Conservation (phyloP, 2,113 vertebrate species). For the Toxostoma redivivum region DNA sequence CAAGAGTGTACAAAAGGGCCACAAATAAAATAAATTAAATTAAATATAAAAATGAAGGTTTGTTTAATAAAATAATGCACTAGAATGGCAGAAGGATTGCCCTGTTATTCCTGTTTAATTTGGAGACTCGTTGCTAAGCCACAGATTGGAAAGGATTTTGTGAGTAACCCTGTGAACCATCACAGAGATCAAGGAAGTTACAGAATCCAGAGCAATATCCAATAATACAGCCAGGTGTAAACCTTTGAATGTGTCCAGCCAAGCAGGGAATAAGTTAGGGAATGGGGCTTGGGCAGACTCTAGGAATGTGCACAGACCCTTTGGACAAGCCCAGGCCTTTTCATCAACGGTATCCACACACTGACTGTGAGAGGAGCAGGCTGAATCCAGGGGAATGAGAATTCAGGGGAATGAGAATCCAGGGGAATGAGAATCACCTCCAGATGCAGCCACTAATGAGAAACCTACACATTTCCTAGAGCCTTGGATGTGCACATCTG, state of each 20-base stretch:
- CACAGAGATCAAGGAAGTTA: rapidly evolving
- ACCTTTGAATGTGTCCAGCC: neutral
- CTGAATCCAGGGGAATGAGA: neutral
- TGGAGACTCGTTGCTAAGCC: neutral
- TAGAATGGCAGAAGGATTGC: neutral
- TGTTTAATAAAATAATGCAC: neutral
- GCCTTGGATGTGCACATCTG: neutral
- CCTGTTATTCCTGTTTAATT: neutral
- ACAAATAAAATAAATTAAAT: neutral
- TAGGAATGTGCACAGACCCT: rapidly evolving
- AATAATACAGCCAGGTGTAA: neutral
- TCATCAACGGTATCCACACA: neutral
- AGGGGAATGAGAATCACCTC: neutral
- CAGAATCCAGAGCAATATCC: neutral
- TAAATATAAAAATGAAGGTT: neutral
- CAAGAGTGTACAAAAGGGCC: neutral
- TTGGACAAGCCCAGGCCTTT: neutral
- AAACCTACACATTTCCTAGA: neutral
- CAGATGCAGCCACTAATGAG: neutral
- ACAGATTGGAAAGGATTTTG: neutral
- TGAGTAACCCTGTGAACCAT: neutral
- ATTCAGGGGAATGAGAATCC: neutral
- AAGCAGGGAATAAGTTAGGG: neutral
- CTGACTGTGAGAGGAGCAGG: neutral
- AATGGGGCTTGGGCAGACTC: neutral